Evolutionary conservation across 2,797 vertebrate genomes (phyloP).

Genomic region (Bradypus variegatus): DNA sequence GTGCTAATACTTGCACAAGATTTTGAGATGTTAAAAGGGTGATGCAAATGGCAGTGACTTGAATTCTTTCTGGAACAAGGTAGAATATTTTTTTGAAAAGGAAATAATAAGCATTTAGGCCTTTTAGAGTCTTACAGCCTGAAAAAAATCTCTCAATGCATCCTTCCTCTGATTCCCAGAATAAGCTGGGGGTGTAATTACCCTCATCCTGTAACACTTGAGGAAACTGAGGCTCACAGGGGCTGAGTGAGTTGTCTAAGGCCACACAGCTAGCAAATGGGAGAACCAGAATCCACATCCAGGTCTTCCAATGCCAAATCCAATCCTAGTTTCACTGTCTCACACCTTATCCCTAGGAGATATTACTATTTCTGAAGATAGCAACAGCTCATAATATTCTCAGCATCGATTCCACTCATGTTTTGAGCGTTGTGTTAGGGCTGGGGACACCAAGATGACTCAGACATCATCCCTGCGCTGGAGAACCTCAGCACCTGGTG

Average conservation of each 20-base stretch:
- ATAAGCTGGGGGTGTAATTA: too few relatives aligned
- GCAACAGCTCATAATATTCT: background rate
- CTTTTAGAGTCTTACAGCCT: too few relatives aligned
- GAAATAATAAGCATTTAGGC: rapidly evolving
- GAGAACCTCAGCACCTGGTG: background rate
- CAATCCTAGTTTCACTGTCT: background rate
- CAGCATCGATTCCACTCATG: background rate
- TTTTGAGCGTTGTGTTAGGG: background rate
- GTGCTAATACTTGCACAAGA: background rate
- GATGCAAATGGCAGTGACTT: rapidly evolving
- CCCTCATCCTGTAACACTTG: background rate
- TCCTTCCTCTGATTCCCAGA: background rate
- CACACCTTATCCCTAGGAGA: background rate
- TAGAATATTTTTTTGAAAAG: background rate
- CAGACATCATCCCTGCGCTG: background rate
- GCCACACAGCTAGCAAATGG: background rate
- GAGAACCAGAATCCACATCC: background rate
- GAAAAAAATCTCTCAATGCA: background rate
- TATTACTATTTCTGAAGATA: too few relatives aligned
- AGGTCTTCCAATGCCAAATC: too few relatives aligned
- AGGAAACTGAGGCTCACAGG: background rate
- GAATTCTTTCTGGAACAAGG: background rate
- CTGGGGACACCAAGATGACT: background rate
- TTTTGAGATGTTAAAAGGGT: background rate
- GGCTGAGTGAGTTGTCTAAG: too few relatives aligned